These are phyloP conservation scores for Ochotona curzoniae DNA, from an alignment of 2,113 vertebrate genomes.

Conservation along the genomic window DNA sequence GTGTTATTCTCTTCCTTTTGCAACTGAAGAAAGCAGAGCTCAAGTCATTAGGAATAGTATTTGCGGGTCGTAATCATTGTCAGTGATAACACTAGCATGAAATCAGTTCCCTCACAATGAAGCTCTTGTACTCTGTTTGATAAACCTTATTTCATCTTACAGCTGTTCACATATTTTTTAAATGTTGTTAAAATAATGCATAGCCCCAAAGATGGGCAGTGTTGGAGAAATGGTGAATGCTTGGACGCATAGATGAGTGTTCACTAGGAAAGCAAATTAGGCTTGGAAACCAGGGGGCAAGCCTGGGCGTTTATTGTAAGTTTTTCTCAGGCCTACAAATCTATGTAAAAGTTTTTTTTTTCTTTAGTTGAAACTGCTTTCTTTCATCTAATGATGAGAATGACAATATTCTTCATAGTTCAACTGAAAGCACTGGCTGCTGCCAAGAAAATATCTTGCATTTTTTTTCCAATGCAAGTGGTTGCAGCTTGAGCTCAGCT, in stretches of 20 bases:
- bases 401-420: background rate
- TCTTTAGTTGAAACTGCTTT: background rate
- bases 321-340: background rate
- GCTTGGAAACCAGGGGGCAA: background rate
- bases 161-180: background rate
- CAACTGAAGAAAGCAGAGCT: background rate
- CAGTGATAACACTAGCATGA: background rate
- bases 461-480: constrained; percentile 25
- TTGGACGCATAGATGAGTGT: background rate
- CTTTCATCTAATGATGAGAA: background rate
- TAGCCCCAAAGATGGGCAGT: background rate
- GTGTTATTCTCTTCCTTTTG: background rate
- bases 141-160: background rate
- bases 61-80: background rate
- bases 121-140: background rate
- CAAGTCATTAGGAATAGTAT: background rate
- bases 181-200: background rate
- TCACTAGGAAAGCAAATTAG: background rate
- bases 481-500: constrained; percentile 20
- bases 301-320: background rate
- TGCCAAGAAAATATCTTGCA: constrained; percentile 34
- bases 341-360: background rate
- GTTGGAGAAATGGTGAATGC: background rate
- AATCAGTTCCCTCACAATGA: background rate
- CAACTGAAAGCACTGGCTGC: background rate